Evolutionary conservation across 1,140 invertebrate species (phyloP), one percentile per base, ranked within the genome.

Genomic region (Ceratosolen fusciceps): DNA sequence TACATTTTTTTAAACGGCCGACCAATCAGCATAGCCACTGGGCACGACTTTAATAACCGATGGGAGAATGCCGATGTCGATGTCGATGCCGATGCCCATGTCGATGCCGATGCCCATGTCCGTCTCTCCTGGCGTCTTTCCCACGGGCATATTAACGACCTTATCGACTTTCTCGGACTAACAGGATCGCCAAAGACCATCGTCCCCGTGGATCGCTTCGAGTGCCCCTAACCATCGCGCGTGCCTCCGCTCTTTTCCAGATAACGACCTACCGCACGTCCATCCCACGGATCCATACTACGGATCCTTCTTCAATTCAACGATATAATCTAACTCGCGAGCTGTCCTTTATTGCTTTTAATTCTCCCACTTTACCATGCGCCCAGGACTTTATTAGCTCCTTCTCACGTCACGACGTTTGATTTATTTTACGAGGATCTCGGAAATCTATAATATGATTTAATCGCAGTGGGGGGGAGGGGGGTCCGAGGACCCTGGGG

Each of bases 131-230:
- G 34, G 43, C 29, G 24, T 29, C 60, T 49, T 29, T 14, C 56
- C 24, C 65, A 39, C 16, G 80, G 80, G 39, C 14, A 74, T 84
- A 84, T 83, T 82, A 85, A 85, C 81, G 78, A 84, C 83, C 81
- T 84, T 84, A 84, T 84, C 78, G 82, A 79, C 80, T 78, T 74
- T 43, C 34, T 37, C 3, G 65, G 67, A 9, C 14, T 68, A 29
- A 47, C 21, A 68, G 39, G 26, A 26, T 67, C 16, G 34, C 9
- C 5, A 29, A 74, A 2, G 43, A 19, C 1, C 4, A 62, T 68
- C 39, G 24, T 74, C 37, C 37, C 72, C 1, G 14, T 14, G 72
- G 56, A 39, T 60, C 24, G 34, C 21, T 39, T 37, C 5, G 24
- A 34, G 3, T 54, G 21, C 60, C 19, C 24, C 60, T 26, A 10